Conservation (phyloP, 2,113 vertebrate species). For the Paramisgurnus dabryanus region DNA sequence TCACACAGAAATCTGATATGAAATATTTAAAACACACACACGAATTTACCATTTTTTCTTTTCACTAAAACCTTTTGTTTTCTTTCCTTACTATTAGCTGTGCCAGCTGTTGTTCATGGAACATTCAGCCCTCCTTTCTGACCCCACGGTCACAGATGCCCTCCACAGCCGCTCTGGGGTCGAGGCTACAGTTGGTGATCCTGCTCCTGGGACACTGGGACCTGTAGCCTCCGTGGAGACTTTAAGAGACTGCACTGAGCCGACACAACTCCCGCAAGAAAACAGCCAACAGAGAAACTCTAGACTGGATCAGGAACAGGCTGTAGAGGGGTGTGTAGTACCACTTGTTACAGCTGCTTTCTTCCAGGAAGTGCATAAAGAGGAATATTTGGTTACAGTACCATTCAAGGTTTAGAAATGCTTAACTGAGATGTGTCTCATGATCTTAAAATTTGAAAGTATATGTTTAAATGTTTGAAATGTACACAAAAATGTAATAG, state of each 20-base stretch:
- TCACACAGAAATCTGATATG: too few species aligned
- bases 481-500: too few species aligned
- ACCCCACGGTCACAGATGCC: constrained; percentile 71
- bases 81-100: constrained; percentile 72
- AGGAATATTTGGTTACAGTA: background rate
- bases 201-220: background rate
- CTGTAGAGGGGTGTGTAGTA: constrained; percentile 83
- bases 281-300: constrained; percentile 73
- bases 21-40: too few species aligned
- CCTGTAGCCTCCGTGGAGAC: background rate
- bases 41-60: background rate
- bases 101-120: constrained; percentile 84
- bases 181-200: constrained; percentile 15
- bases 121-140: constrained; percentile 70
- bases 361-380: background rate
- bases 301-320: constrained; percentile 79
- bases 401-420: too few species aligned
- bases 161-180: constrained; percentile 6
- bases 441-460: too few species aligned
- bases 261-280: constrained; percentile 71
- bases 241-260: constrained; percentile 57
- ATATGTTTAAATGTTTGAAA: too few species aligned
- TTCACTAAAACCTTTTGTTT: constrained; percentile 9
- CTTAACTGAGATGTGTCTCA: too few species aligned
- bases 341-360: constrained; percentile 16